Evolutionary conservation across 2,888 invertebrate species (phyloP), one percentile per base, ranked within the genome.

Genomic region (Drosophila incognita): DNA sequence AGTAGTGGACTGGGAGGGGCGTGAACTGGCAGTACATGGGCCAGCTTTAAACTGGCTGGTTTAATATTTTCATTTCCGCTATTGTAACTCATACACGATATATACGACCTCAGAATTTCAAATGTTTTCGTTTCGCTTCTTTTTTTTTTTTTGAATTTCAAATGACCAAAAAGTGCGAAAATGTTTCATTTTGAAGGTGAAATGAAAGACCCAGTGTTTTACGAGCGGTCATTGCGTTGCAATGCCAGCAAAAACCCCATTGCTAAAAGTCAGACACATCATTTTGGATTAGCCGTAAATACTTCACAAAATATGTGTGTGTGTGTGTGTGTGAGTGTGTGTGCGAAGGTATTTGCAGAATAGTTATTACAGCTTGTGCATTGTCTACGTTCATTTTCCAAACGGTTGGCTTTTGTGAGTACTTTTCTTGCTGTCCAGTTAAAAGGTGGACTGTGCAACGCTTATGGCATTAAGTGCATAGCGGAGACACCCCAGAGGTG

Each of bases 51-150:
- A 31, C 42, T 36, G 63, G 46, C 63, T 82, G 90, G 85, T 67
- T 83, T 88, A 82, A 81, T 78, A 85, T 83, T 88, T 90, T 83
- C 89, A 88, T 88, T 90, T 89, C 90, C 88, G 83, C 80, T 77
- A 65, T 76, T 76, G 79, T 83, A 66, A 72, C 70, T 79, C 85
- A 87, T 85, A 85, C 81, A 87, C 82, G 81, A 76, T 85, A 89
- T 69, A 82, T 83, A 81, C 65, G 83, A 82, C 83, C 87, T 85
- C 82, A 79, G 78, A 58, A 35, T 72, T 69, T 53, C 33, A 62
- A 49, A 62, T 67, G 29, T 21, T 10, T 38, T 36, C 24, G 36
- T 35, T 18, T 57, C 7, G 46, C 13, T 46, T 61, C 21, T 58
- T 53, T 63, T 58, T 60, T 69, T 69, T 71, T 67, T 27, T 27